These are phyloP conservation scores for Patiria miniata DNA, from an alignment of 35 echinoderm and acorn worm species.

Conservation along the genomic window DNA sequence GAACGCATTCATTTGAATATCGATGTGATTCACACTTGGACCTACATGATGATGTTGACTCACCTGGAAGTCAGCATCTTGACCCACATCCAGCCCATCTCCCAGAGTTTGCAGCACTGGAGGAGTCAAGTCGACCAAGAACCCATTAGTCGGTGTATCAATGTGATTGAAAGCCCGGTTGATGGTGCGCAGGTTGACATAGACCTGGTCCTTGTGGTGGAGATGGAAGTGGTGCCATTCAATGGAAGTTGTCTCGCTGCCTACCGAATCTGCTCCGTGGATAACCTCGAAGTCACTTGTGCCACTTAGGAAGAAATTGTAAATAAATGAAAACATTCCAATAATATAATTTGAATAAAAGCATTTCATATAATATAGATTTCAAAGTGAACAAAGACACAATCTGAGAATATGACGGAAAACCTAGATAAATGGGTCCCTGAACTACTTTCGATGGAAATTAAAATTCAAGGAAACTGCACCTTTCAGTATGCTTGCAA, in stretches of 20 bases:
- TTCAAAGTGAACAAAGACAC: background rate
- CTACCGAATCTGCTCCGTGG: constrained; percentile 34
- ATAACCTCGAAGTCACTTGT: constrained; percentile 14
- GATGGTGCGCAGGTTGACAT: constrained; percentile 24
- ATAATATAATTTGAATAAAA: background rate
- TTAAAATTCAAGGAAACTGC: background rate
- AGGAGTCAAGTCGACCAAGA: constrained; percentile 29
- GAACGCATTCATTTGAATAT: background rate
- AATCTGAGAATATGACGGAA: too few relatives aligned
- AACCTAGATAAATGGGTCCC: too few relatives aligned
- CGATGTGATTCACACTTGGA: too few relatives aligned
- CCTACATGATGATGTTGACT: too few relatives aligned
- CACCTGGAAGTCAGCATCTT: constrained; percentile 39
- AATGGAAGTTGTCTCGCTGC: background rate
- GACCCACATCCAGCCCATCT: constrained; percentile 22
- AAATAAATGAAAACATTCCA: background rate
- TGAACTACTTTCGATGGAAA: background rate
- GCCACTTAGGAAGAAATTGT: background rate
- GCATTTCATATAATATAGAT: background rate
- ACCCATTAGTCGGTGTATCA: constrained; percentile 29
- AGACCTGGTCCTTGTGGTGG: constrained; percentile 47
- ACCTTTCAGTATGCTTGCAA: constrained; percentile 20
- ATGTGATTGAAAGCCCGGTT: constrained; percentile 24
- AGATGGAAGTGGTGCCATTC: constrained; percentile 68
- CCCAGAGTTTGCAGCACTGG: constrained; percentile 27